Percentiles rank a stretch among this genome's conserved stretches.
phyloP scores from a whole-genome alignment of 2,888 invertebrate species.

The Tryphoninae sp. region DNA sequence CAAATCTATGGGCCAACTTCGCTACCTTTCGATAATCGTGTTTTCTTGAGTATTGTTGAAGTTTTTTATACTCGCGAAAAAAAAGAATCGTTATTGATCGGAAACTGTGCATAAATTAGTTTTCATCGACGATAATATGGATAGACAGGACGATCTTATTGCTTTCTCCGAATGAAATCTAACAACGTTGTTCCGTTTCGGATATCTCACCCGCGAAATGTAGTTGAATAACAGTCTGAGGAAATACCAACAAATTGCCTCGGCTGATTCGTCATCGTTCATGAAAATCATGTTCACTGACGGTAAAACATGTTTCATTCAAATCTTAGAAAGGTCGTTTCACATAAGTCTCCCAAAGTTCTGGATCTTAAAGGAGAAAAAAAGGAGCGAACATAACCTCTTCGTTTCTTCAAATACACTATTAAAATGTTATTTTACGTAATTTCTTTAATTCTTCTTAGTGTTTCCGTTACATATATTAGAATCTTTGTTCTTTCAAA shows the following conservation, averaged over 20 bases:
- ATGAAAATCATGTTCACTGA: conserved; percentile 72
- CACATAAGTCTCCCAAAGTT: neutral
- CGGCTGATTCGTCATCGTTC: conserved; percentile 36
- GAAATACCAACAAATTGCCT: conserved; percentile 30
- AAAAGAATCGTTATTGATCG: neutral
- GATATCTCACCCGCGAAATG: conserved; percentile 44
- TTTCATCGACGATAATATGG: neutral
- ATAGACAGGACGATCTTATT: neutral
- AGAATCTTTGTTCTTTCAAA: neutral
- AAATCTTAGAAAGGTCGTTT: neutral
- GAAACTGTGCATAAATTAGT: neutral
- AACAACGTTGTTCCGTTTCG: conserved; percentile 13
- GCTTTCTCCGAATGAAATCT: conserved; percentile 11
- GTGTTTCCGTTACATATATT: neutral
- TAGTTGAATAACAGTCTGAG: conserved; percentile 32
- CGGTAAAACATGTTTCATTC: conserved; percentile 69
- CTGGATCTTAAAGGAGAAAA: neutral
- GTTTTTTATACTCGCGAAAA: neutral
- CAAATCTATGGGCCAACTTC: neutral
- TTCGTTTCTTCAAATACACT: neutral
- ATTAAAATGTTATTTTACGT: neutral
- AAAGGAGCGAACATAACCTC: conserved; percentile 47
- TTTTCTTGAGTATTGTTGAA: neutral
- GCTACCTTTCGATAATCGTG: neutral
- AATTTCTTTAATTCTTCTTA: neutral